Base-by-base conservation (phyloP, 2,113 vertebrate species). In the Hypocryptadius cinnamomeus region DNA sequence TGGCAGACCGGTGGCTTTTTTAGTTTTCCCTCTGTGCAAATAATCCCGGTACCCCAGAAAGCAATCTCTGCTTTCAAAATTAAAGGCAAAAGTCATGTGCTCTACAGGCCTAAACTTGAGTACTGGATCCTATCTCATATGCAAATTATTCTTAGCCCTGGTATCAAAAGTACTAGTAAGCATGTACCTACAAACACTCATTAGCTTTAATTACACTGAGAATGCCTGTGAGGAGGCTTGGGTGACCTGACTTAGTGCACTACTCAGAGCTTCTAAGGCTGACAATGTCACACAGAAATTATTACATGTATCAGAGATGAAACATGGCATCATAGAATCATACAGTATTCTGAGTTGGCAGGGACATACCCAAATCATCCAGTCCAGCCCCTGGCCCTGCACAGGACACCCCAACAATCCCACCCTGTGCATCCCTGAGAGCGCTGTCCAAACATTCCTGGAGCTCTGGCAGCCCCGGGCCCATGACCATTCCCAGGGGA, bases 381-480 rank as follows among this genome's bases (percentile, higher is more conserved):
- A 42, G 25, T 27, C 21, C 57, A 35, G 2, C 25, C 2, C 42
- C 22, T 50, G 50, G 18, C 10, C 18, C 50, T 37, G 42, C 59
- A 1, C 25, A 72, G n/a, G n/a, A 57, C 8, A 15, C 11, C 50
- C 20, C 42, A 57, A 11, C 17, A 65, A 4, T 51, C 44, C 61
- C 31, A 68, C 5, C 16, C 35, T 35, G 44, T 48, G 19, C 27
- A 54, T 45, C 12, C 25, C 35, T 13, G 8, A 35, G 19, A 18
- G 9, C 0, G 0, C 0, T 66, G 31, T 50, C 21, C 7, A 31
- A 42, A 11, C 0, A 0, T 6, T 35, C 6, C 31, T 50, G 44
- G 8, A 66, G 35, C 61, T 57, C 31, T 59, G 82, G 7, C 37
- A 68, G 51, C 31, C 71, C 44, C 18, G 37, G 17, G 11, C 21